These are phyloP conservation scores for Synanceia verrucosa DNA, from an alignment of 2,797 vertebrate genomes.

Conservation along the genomic window DNA sequence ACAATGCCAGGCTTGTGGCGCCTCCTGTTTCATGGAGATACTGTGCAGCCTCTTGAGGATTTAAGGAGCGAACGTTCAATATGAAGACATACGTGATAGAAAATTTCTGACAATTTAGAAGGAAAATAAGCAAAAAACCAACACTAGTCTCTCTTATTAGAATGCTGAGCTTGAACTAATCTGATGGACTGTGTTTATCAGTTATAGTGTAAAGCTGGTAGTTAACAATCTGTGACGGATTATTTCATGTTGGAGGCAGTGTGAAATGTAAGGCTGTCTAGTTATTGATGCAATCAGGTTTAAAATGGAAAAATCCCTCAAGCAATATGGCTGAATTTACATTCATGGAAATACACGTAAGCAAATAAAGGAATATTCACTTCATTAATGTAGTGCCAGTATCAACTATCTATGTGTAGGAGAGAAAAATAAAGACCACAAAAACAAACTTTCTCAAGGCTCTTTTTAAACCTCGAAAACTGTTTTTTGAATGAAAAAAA, in stretches of 20 bases:
- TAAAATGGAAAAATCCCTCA: slow-evolving; percentile 8
- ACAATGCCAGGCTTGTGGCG: slow-evolving; percentile 21
- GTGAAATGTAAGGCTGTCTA: slow-evolving; percentile 18
- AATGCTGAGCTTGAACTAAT: slow-evolving; percentile 17
- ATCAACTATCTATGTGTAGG: not conserved
- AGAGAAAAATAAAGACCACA: not conserved
- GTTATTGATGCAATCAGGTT: slow-evolving; percentile 32
- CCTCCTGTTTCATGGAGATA: slow-evolving; percentile 42
- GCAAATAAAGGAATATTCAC: not conserved
- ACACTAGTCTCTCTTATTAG: not conserved
- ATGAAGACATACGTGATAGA: slow-evolving; percentile 1
- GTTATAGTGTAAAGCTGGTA: slow-evolving; percentile 47
- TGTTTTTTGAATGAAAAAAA: not conserved
- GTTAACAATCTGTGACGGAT: slow-evolving; percentile 50
- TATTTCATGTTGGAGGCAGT: slow-evolving; percentile 22
- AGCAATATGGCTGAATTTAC: slow-evolving; percentile 7
- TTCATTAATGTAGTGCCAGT: not conserved
- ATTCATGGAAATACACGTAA: not conserved
- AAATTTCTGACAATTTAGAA: slow-evolving; percentile 9
- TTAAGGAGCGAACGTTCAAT: not conserved
- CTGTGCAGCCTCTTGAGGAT: slow-evolving; percentile 14
- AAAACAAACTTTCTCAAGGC: not conserved
- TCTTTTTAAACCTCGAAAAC: not conserved
- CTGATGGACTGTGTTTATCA: slow-evolving; percentile 57
- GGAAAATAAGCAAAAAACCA: not conserved